These are phyloP conservation scores for Cerceris rybyensis DNA, from an alignment of 2,888 invertebrate genomes.

Conservation along the genomic window DNA sequence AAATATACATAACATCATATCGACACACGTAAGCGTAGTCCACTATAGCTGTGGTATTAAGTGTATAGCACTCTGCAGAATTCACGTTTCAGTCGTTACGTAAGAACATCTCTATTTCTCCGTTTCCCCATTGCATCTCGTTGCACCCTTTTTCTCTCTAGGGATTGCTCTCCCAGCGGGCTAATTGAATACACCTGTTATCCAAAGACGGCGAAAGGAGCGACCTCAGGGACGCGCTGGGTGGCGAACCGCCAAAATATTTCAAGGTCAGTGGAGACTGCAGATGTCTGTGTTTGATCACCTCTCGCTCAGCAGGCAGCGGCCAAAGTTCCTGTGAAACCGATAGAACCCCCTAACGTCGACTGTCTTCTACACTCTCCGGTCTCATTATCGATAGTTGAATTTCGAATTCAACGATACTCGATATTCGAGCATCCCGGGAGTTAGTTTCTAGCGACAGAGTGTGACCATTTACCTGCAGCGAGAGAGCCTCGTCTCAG, in stretches of 20 bases:
- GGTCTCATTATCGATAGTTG: neutral
- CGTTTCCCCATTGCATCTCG: constrained; percentile 12
- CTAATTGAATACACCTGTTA: constrained; percentile 81
- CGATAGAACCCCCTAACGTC: neutral
- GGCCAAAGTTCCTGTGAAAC: constrained; percentile 84
- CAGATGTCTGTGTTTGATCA: constrained; percentile 87
- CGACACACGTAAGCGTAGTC: constrained; percentile 79
- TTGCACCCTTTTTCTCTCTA: constrained; percentile 51
- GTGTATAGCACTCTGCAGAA: constrained; percentile 67
- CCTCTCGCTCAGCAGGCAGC: constrained; percentile 86
- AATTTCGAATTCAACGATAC: neutral
- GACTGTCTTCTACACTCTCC: neutral
- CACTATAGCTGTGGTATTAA: constrained; percentile 71
- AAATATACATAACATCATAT: constrained; percentile 75
- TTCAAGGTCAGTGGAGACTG: constrained; percentile 86
- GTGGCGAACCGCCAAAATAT: constrained; percentile 83
- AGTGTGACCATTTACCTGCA: constrained; percentile 83
- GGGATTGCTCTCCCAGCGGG: constrained; percentile 80
- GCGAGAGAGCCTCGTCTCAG: constrained; percentile 88
- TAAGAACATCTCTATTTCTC: constrained; percentile 41
- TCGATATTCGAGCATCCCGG: neutral
- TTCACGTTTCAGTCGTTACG: constrained; percentile 69
- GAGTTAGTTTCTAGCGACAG: constrained; percentile 4
- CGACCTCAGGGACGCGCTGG: constrained; percentile 84
- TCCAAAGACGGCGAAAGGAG: constrained; percentile 84